Percentiles rank a stretch among this genome's conserved stretches.
These are phyloP conservation scores for Balaenoptera acutorostrata DNA, from an alignment of 2,113 vertebrate species.

Conservation along the genomic window DNA sequence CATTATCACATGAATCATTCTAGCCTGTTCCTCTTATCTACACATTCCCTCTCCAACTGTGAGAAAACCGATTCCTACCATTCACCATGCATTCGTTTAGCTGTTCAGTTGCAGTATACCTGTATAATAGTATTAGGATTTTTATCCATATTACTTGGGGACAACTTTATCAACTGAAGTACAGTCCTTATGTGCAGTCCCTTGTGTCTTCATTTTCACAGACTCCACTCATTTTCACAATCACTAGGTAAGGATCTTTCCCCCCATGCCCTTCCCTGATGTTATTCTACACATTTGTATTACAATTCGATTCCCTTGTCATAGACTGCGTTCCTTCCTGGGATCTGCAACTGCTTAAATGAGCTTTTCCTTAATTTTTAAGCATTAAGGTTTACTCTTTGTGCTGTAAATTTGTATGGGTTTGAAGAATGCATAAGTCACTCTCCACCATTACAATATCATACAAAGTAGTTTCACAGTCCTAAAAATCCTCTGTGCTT, in stretches of 20 bases:
- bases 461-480: neutral
- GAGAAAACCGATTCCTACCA: neutral
- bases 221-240: neutral
- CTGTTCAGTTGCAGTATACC: neutral
- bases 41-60: neutral
- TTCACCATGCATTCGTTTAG: neutral
- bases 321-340: neutral
- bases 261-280: neutral
- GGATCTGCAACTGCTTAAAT: neutral
- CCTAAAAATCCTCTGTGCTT: neutral
- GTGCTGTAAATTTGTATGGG: neutral
- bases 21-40: neutral
- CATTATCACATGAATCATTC: neutral
- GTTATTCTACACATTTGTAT: neutral
- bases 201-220: neutral
- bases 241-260: neutral
- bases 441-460: neutral
- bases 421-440: neutral
- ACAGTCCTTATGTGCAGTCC: neutral
- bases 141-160: neutral
- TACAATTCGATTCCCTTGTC: neutral
- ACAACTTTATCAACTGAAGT: neutral
- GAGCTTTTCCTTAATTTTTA: neutral
- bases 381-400: neutral
- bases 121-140: neutral